Evolutionary conservation across 2,888 invertebrate species (phyloP).

Genomic region (Conomelus anceps): DNA sequence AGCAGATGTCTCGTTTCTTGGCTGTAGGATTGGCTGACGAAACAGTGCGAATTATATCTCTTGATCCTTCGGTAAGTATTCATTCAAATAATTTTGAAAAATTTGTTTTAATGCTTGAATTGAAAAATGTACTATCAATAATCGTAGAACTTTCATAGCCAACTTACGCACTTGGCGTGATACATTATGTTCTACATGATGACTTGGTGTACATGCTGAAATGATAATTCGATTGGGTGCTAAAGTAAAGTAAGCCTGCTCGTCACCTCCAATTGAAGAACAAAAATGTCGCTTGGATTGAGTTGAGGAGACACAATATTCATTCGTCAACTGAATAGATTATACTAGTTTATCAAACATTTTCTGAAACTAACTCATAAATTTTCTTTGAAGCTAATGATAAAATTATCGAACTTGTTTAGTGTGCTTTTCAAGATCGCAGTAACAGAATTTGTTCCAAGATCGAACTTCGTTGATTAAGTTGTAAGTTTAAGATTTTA

Average conservation of each 20-base stretch:
- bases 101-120: background rate
- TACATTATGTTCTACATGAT: background rate
- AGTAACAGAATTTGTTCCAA: too few relatives aligned
- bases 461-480: too few relatives aligned
- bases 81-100: too few relatives aligned
- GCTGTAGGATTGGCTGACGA: conserved; percentile 94
- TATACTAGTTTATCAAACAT: too few relatives aligned
- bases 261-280: background rate
- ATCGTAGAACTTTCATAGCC: too few relatives aligned
- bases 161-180: background rate
- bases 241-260: background rate
- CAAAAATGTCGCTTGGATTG: background rate
- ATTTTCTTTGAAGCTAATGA: too few relatives aligned
- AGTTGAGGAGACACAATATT: background rate
- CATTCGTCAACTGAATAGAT: too few relatives aligned
- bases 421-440: too few relatives aligned
- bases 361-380: too few relatives aligned
- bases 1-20: conserved; percentile 90
- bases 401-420: too few relatives aligned
- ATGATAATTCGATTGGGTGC: background rate
- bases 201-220: background rate
- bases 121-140: too few relatives aligned
- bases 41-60: conserved; percentile 93
- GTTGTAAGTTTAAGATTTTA: too few relatives aligned
- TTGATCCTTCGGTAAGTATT: conserved; percentile 76